Conservation (phyloP, 2,113 vertebrate genomes). For the Acanthisitta chloris region DNA sequence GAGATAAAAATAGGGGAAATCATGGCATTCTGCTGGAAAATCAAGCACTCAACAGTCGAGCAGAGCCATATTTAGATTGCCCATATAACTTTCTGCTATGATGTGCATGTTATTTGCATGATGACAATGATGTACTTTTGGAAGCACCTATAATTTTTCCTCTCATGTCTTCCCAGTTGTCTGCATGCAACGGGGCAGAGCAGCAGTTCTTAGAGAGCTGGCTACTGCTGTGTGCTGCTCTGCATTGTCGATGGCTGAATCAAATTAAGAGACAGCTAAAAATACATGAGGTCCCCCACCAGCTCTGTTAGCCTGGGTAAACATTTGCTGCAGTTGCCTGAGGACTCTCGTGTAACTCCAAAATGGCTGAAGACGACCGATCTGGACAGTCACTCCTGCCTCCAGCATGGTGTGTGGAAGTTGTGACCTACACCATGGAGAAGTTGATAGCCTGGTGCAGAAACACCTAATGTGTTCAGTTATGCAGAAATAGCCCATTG, state of each 20-base stretch:
- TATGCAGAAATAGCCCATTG: background rate
- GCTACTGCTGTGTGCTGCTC: background rate
- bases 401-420: accelerated
- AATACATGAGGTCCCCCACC: background rate
- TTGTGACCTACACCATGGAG: background rate
- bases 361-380: background rate
- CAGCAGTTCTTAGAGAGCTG: background rate
- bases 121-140: background rate
- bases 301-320: background rate
- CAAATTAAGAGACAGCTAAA: background rate
- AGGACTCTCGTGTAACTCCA: background rate
- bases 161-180: background rate
- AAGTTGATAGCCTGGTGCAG: background rate
- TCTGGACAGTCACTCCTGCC: background rate
- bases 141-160: background rate
- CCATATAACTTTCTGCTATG: background rate
- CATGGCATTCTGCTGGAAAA: background rate
- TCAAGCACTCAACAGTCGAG: accelerated
- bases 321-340: background rate
- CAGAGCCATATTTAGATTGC: background rate
- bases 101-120: background rate
- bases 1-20: background rate
- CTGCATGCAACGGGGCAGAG: background rate
- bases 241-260: background rate
- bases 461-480: background rate